Conservation (phyloP, 2,888 invertebrate genomes). For the Ischnura elegans region DNA sequence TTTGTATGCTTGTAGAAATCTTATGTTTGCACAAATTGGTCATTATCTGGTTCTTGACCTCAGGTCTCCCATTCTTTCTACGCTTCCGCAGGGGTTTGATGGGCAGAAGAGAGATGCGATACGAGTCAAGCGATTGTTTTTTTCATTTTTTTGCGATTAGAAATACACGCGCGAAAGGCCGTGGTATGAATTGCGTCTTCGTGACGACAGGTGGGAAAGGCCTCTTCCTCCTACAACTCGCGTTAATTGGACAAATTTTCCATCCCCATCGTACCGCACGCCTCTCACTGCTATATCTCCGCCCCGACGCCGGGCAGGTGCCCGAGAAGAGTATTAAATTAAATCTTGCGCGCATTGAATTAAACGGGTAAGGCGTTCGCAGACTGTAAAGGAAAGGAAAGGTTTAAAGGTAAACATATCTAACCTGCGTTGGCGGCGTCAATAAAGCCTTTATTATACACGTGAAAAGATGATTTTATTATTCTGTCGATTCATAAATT, state of each 20-base stretch:
- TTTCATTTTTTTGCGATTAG: neutral
- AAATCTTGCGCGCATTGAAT: neutral
- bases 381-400: neutral
- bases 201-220: neutral
- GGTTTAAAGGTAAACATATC: neutral
- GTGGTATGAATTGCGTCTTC: conserved; percentile 12
- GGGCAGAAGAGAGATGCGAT: neutral
- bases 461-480: no score
- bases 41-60: neutral
- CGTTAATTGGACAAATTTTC: conserved; percentile 26
- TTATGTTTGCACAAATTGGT: no score
- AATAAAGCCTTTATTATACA: no score
- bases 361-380: neutral
- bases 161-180: neutral
- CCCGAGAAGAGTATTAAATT: neutral
- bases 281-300: neutral
- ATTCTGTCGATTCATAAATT: no score
- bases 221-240: neutral
- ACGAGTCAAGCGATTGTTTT: neutral
- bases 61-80: neutral
- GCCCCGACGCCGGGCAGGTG: neutral
- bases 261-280: neutral
- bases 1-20: no score
- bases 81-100: neutral
- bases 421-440: neutral